Percentiles rank a stretch among this genome's conserved stretches.
Evolutionary conservation across 92 coral and sea anemone species (phyloP).

Genomic region (Porites cylindrica): DNA sequence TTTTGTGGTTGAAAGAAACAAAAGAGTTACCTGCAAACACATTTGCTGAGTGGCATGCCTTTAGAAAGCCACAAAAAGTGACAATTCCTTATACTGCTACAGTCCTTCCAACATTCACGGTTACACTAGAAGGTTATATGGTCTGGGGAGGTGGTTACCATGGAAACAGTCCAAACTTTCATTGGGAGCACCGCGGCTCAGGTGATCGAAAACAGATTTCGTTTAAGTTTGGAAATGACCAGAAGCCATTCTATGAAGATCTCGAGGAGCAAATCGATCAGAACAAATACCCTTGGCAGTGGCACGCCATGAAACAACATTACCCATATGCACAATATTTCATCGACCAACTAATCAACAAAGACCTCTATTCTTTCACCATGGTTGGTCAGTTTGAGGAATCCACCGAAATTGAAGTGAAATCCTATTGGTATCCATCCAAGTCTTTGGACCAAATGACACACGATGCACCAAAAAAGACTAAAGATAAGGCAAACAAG

Average conservation of each 20-base stretch:
- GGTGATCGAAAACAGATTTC: neutral
- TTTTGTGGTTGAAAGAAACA: neutral
- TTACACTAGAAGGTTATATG: slow-evolving; percentile 53
- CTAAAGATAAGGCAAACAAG: neutral
- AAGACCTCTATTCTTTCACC: slow-evolving; percentile 38
- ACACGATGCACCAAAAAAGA: neutral
- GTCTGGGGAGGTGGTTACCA: slow-evolving; percentile 57
- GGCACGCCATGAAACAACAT: slow-evolving; percentile 50
- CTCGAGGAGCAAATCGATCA: slow-evolving; percentile 51
- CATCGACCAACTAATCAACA: slow-evolving; percentile 37
- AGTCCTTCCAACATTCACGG: slow-evolving; percentile 44
- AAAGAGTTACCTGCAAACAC: slow-evolving; percentile 19
- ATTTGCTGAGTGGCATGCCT: slow-evolving; percentile 34
- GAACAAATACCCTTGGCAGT: slow-evolving; percentile 63
- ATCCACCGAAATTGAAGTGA: slow-evolving; percentile 27
- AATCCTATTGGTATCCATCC: slow-evolving; percentile 36
- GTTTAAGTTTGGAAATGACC: slow-evolving; percentile 36
- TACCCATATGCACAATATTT: slow-evolving; percentile 23
- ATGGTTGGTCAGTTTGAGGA: slow-evolving; percentile 50
- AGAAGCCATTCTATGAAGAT: slow-evolving; percentile 58
- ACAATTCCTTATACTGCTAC: slow-evolving; percentile 58
- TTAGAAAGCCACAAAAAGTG: slow-evolving; percentile 40
- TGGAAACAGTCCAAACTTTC: slow-evolving; percentile 44
- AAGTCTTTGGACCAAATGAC: slow-evolving; percentile 4
- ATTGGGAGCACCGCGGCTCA: slow-evolving; percentile 46